Evolutionary conservation across 92 coral and sea anemone species (phyloP), one percentile per base, ranked within the genome.

Genomic region (Muricea muricata): DNA sequence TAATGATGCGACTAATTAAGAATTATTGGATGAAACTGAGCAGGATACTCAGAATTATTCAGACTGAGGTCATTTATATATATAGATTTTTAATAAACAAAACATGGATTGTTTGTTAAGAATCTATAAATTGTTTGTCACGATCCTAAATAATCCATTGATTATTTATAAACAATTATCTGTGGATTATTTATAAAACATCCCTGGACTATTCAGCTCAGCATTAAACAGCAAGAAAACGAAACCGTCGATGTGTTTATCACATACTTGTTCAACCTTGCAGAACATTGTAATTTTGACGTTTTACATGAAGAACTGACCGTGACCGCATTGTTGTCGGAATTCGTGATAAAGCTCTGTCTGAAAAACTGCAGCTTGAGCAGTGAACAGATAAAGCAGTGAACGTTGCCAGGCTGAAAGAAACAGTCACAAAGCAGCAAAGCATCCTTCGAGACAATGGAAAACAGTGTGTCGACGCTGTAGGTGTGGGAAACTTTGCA

Each of bases 291-390:
- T 48, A 18, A 48, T 48, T 48, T 48, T 20, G 21, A 20, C 13
- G 17, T 18, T 48, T 48, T 18, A 18, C 56, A 10, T 3, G 21
- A 18, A 48, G 56, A 12, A 48, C 13, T 48, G 21, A 48, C 21
- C 56, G 42, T 37, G 42, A 37, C 56, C 18, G 56, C 15, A 48
- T 18, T 48, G 56, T 48, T 48, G 56, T 48, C 15, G 56, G 56
- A 48, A 48, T 48, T 18, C 56, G 56, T 37, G 85, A 69, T 34
- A 76, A 17, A 48, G 73, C 71, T 23, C 76, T 86, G 56, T 48
- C 56, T 11, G 56, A 48, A 48, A 48, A 48, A 20, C 15, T 48
- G 15, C 56, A 48, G 56, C 56, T 48, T 20, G 13, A 48, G n/a
- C n/a, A 48, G 56, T 20, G 15, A 3, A 18, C 56, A 48, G 21